A percentile compares a stretch with the other conserved stretches of the same genome.
Conservation (phyloP, 64 coral and sea anemone species). For the Pocillopora verrucosa region DNA sequence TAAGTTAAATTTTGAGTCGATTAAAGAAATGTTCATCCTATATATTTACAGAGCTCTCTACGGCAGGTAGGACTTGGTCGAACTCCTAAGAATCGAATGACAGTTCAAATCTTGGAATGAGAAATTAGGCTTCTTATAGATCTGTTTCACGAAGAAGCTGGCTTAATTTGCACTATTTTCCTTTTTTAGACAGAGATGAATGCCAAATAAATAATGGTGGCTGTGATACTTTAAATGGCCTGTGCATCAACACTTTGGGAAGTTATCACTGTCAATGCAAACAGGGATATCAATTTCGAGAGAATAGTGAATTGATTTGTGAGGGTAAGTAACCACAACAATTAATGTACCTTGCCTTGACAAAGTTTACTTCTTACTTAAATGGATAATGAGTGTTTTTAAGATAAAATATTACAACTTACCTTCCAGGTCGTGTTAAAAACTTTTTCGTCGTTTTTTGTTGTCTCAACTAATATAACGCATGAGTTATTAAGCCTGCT, state of each 20-base stretch:
- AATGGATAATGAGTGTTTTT: no score
- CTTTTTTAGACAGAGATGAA: conserved; percentile 77
- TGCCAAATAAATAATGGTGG: conserved; percentile 87
- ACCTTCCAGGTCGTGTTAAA: no score
- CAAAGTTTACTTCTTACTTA: neutral
- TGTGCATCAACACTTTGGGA: conserved; percentile 89
- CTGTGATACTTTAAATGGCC: conserved; percentile 67
- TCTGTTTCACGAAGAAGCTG: neutral
- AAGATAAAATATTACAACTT: no score
- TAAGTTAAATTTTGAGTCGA: no score
- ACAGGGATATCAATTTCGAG: conserved; percentile 60
- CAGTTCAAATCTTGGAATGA: no score
- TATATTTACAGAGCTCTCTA: no score
- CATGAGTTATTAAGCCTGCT: no score
- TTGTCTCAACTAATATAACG: no score
- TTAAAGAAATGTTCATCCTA: no score
- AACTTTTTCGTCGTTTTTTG: no score
- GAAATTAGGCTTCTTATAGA: no score
- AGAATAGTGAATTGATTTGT: conserved; percentile 81
- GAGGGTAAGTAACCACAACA: conserved; percentile 57
- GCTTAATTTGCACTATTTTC: neutral
- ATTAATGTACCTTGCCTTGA: neutral
- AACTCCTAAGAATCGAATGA: neutral
- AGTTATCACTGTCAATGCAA: conserved; percentile 80
- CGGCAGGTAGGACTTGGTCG: neutral